Percentiles rank a stretch among this genome's conserved stretches.
phyloP scores from a whole-genome alignment of 2,113 vertebrate genomes.

The Oreochromis niloticus region DNA sequence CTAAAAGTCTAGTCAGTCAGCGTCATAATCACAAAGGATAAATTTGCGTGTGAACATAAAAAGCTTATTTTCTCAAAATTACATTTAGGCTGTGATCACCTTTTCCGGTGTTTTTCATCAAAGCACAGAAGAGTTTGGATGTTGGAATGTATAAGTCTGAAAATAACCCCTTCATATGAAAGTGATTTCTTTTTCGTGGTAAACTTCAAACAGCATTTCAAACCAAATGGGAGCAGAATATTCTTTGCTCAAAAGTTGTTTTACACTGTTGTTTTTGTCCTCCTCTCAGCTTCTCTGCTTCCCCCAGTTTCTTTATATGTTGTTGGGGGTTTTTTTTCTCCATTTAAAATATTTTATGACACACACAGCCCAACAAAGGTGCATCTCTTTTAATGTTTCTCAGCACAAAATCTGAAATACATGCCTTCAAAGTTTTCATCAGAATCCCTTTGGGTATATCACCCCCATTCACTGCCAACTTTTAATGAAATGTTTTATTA shows the following conservation, averaged over 20 bases:
- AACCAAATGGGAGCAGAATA: constrained; percentile 23
- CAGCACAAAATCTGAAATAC: not conserved
- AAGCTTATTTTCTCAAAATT: not conserved
- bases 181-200: constrained; percentile 26
- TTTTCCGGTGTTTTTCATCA: constrained; percentile 39
- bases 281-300: not conserved
- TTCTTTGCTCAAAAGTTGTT: constrained; percentile 31
- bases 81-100: constrained; percentile 1
- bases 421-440: constrained; percentile 20
- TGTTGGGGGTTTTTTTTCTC: not conserved
- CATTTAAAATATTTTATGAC: not conserved
- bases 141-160: constrained; percentile 16
- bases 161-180: constrained; percentile 29
- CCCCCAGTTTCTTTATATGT: not conserved
- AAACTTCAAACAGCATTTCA: constrained; percentile 52
- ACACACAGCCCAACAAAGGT: not conserved
- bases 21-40: not conserved
- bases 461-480: not conserved
- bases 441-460: not conserved
- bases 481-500: constrained; percentile 17
- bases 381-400: not conserved
- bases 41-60: not conserved
- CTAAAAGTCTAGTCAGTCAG: not conserved
- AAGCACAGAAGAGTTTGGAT: constrained; percentile 14
- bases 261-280: constrained; percentile 46